Percentiles rank a stretch among this genome's conserved stretches.
Evolutionary conservation across 2,113 vertebrate genomes (phyloP).

Genomic region (Cnemophilus loriae): DNA sequence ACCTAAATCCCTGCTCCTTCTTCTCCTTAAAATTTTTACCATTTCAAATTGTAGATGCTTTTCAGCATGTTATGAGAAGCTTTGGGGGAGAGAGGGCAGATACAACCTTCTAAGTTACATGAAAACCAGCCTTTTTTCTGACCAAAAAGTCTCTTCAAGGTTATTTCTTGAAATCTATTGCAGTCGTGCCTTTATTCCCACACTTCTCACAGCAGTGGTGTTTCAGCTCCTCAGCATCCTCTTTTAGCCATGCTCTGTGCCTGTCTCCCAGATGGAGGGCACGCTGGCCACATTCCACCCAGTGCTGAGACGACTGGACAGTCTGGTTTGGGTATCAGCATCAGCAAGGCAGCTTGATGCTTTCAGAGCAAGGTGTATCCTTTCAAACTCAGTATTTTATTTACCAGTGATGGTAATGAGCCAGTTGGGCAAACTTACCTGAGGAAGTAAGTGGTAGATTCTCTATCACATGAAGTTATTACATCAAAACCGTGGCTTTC

Average conservation of each 20-base stretch:
- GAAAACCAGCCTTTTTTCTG: background rate
- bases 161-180: background rate
- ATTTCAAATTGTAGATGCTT: background rate
- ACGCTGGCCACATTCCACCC: background rate
- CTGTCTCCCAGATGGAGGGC: background rate
- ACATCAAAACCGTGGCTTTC: background rate
- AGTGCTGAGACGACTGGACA: background rate
- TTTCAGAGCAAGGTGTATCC: background rate
- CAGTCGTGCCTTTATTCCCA: background rate
- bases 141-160: background rate
- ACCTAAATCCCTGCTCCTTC: background rate
- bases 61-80: background rate
- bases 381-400: background rate
- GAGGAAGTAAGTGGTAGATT: background rate
- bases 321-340: background rate
- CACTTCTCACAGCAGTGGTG: background rate
- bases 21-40: background rate
- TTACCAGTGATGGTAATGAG: background rate
- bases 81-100: background rate
- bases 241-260: background rate
- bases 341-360: background rate
- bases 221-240: background rate
- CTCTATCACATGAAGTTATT: background rate
- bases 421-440: background rate
- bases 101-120: background rate